A percentile compares a stretch with the other conserved stretches of the same genome.
Conservation (phyloP, 2,888 invertebrate genomes). For the Oxyteleia sp. region DNA sequence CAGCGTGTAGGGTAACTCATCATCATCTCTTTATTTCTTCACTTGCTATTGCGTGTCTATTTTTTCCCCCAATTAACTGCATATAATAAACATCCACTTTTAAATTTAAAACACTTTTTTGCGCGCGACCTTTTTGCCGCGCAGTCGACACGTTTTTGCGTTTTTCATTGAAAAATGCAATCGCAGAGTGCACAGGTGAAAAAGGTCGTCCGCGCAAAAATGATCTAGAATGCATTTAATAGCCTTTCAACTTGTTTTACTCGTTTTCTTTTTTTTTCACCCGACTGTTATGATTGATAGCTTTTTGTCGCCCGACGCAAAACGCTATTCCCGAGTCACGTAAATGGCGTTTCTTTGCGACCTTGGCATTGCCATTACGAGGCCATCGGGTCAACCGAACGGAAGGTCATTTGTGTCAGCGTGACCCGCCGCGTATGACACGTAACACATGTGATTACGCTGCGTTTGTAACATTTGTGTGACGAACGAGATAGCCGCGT, state of each 20-base stretch:
- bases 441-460: conserved; percentile 68
- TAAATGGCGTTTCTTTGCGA: conserved; percentile 58
- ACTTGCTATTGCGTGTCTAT: conserved; percentile 34
- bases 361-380: conserved; percentile 72
- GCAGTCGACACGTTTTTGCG: conserved; percentile 50
- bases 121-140: conserved; percentile 14
- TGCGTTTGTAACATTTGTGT: conserved; percentile 82
- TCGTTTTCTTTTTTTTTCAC: conserved; percentile 51
- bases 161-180: conserved; percentile 47
- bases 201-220: conserved; percentile 47
- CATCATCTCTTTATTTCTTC: too few relatives aligned
- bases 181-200: conserved; percentile 47
- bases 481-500: conserved; percentile 85
- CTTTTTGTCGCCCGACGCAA: conserved; percentile 46
- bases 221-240: conserved; percentile 65
- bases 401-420: conserved; percentile 65
- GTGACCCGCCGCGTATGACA: conserved; percentile 68
- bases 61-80: conserved; percentile 30
- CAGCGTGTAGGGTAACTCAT: too few relatives aligned
- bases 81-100: conserved; percentile 55
- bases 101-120: conserved; percentile 55
- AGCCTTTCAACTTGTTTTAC: conserved; percentile 52
- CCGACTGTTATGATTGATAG: conserved; percentile 40
- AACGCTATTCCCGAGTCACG: conserved; percentile 49
- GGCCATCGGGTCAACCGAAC: conserved; percentile 61